These are phyloP conservation scores for Eulemur coronatus DNA, from an alignment of 2,797 vertebrate genomes.

Conservation along the genomic window DNA sequence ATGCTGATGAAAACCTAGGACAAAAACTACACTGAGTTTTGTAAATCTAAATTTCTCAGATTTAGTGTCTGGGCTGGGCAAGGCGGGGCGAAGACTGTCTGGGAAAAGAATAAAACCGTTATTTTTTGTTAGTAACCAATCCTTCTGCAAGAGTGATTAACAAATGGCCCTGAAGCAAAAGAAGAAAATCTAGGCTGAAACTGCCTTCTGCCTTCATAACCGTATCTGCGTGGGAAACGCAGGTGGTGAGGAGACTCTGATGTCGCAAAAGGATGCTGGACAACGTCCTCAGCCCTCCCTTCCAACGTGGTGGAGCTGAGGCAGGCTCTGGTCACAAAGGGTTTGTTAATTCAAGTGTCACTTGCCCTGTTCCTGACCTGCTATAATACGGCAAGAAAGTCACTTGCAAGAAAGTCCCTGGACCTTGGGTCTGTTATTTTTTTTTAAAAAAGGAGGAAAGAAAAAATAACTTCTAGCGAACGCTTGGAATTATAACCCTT, in stretches of 20 bases:
- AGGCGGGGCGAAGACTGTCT: not conserved
- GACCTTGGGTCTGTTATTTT: not conserved
- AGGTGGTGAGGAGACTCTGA: not conserved
- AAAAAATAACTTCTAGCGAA: not conserved
- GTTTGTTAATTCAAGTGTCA: not conserved
- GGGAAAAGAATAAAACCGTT: too few species aligned
- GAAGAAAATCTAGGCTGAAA: not conserved
- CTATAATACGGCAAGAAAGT: not conserved
- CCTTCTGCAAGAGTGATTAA: not conserved
- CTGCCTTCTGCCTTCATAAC: not conserved
- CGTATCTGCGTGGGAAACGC: rapidly evolving
- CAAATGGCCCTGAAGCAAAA: not conserved
- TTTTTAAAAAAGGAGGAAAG: not conserved
- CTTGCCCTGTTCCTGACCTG: not conserved
- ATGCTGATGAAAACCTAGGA: too few species aligned
- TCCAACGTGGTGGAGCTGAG: not conserved
- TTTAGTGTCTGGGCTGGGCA: too few species aligned
- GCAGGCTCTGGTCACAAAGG: not conserved
- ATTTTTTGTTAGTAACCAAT: not conserved
- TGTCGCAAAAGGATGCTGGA: not conserved
- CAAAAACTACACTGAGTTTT: not conserved
- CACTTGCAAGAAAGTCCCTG: not conserved
- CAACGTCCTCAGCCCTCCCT: not conserved
- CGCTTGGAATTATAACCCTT: not conserved
- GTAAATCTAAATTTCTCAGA: not conserved